phyloP scores from a whole-genome alignment of 2,888 invertebrate species.

The Oxyteleia sp. region DNA sequence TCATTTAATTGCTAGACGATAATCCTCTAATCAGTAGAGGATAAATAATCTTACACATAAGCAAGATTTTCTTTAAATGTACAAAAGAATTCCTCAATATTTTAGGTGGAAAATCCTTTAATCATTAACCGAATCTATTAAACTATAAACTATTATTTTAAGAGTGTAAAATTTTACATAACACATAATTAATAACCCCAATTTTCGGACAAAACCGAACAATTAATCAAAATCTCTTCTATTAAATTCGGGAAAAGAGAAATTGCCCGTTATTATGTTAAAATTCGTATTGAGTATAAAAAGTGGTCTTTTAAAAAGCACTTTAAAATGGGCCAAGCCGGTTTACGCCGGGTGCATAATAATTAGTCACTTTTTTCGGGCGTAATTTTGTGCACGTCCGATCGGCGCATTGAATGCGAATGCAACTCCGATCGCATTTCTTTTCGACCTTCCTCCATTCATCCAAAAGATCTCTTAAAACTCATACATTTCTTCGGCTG shows the following conservation, averaged over 20 bases:
- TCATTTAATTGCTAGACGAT: no score
- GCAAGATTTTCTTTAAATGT: no score
- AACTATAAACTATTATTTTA: no score
- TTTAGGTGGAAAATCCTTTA: no score
- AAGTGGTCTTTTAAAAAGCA: constrained; percentile 53
- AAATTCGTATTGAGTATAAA: constrained; percentile 71
- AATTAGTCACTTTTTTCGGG: constrained; percentile 47
- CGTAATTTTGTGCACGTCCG: constrained; percentile 17
- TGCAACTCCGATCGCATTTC: constrained; percentile 41
- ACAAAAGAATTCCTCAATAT: no score
- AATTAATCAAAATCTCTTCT: neutral
- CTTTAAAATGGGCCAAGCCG: constrained; percentile 74
- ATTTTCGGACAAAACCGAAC: no score
- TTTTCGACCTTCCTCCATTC: constrained; percentile 54
- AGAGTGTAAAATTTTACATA: no score
- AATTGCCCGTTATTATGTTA: constrained; percentile 75
- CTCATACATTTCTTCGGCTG: constrained; percentile 26
- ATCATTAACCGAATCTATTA: no score
- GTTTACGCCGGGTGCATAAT: constrained; percentile 70
- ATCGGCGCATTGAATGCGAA: constrained; percentile 30
- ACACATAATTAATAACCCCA: no score
- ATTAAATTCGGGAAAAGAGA: constrained; percentile 39
- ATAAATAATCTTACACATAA: no score
- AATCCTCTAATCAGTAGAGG: no score
- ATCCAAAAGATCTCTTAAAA: constrained; percentile 37